Percentiles rank a stretch among this genome's conserved stretches.
Conservation (phyloP, 2,888 invertebrate species). For the Gonocerus acuteangulatus region DNA sequence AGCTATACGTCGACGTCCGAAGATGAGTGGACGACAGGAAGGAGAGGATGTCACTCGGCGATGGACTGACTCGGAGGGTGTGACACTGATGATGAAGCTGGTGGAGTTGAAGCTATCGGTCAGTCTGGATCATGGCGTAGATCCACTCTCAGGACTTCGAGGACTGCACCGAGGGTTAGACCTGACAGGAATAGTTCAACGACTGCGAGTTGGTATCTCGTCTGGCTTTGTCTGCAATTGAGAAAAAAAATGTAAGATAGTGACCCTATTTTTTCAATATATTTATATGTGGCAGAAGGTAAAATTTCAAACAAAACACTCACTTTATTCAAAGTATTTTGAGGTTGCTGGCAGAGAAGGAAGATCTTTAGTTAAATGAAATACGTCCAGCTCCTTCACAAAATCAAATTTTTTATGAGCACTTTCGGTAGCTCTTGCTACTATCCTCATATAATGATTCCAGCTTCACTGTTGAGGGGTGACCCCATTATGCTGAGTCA, state of each 20-base stretch:
- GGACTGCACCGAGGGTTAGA: slow-evolving; percentile 37
- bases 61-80: slow-evolving; percentile 8
- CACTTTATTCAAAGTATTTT: too few species aligned
- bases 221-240: slow-evolving; percentile 34
- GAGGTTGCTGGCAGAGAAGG: too few species aligned
- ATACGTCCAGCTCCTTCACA: too few species aligned
- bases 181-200: slow-evolving; percentile 38
- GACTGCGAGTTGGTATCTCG: slow-evolving; percentile 36
- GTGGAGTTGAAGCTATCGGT: slow-evolving; percentile 32
- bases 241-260: background rate
- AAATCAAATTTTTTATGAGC: too few species aligned
- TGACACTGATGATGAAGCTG: slow-evolving; percentile 10
- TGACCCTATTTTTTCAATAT: background rate
- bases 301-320: too few species aligned
- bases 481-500: too few species aligned
- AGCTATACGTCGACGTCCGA: too few species aligned
- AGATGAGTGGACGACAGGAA: background rate
- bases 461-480: too few species aligned
- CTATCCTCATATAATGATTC: too few species aligned
- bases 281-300: too few species aligned
- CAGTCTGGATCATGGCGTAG: slow-evolving; percentile 41
- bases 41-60: slow-evolving; percentile 2
- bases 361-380: too few species aligned
- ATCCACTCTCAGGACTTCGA: slow-evolving; percentile 38
- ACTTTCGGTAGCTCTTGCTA: too few species aligned